These are phyloP conservation scores for Helostoma temminkii DNA, from an alignment of 2,797 vertebrate species.

Conservation along the genomic window DNA sequence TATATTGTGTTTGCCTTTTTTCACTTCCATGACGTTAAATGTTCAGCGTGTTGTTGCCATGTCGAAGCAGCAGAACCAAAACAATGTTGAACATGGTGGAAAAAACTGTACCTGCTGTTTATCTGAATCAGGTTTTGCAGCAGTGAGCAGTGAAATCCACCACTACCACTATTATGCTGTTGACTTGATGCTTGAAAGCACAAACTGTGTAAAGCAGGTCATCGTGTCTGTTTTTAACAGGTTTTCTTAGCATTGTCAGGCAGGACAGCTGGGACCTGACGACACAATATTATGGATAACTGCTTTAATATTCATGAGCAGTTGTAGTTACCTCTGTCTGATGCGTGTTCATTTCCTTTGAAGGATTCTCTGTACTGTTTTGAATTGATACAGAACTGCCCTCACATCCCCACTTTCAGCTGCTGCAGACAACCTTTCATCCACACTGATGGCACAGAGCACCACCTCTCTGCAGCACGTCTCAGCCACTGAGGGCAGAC, in stretches of 20 bases:
- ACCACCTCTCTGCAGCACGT: conserved; percentile 19
- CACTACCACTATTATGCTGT: not conserved
- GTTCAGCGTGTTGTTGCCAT: not conserved
- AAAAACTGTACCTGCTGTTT: not conserved
- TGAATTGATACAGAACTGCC: conserved; percentile 27
- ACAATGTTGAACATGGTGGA: not conserved
- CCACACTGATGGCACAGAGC: conserved; percentile 30
- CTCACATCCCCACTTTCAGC: conserved; percentile 50
- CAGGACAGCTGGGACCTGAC: not conserved
- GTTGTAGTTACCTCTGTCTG: conserved; percentile 4
- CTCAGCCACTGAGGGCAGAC: conserved; percentile 28
- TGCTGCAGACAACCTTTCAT: conserved; percentile 52
- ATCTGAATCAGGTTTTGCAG: conserved; percentile 7
- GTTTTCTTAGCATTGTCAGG: not conserved
- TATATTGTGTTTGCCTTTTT: too few relatives aligned
- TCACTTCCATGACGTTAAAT: too few relatives aligned
- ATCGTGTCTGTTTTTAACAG: not conserved
- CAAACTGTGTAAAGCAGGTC: conserved; percentile 1
- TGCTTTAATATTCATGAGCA: conserved; percentile 9
- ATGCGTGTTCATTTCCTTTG: conserved; percentile 28
- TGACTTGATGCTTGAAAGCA: conserved; percentile 13
- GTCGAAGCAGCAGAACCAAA: not conserved
- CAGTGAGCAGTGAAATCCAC: not conserved
- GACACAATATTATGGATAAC: not conserved
- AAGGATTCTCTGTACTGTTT: conserved; percentile 37